Evolutionary conservation across 2,888 invertebrate genomes (phyloP), one percentile per base, ranked within the genome.

Genomic region (Globia sparganii): DNA sequence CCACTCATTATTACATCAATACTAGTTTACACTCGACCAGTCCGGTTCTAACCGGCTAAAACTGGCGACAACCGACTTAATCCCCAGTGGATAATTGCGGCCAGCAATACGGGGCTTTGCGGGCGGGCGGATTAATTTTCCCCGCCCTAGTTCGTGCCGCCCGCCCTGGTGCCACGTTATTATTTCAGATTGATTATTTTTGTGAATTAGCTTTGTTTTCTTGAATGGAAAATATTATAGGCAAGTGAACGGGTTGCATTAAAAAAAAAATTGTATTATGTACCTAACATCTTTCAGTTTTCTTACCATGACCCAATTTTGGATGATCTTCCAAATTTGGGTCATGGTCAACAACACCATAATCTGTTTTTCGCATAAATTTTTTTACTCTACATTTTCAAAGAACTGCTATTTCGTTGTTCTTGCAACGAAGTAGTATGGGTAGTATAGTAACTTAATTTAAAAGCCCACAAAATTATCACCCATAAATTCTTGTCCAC

Each of bases 81-180:
- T 93, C 90, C 91, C 80, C 76, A 74, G 73, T 75, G 87, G 94
- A 94, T 94, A 94, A 95, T 94, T 95, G 93, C 94, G 90, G 87
- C 85, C 78, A 84, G 90, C 91, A 93, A 91, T 93, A 91, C 90
- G 88, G 80, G 87, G 91, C 91, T 94, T 93, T 92, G 90, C 85
- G 88, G 90, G 73, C 79, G 71, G 70, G 85, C 91, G 91, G 94
- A 94, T 94, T 94, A 94, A 91, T 91, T 91, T 92, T 91, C 89
- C 90, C 91, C 91, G 91, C 92, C 92, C 91, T 88, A 89, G 86
- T 88, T 87, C 74, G 62, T 85, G 76, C 75, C 75, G 81, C 88
- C 89, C 87, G 89, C 91, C 89, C 89, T 86, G 88, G 74, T 86
- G 65, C 58, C 28, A 66, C 46, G 66, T 79, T 86, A 80, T 87